Evolutionary conservation across 2,888 invertebrate genomes (phyloP).

Genomic region (Invenusta paracnida): DNA sequence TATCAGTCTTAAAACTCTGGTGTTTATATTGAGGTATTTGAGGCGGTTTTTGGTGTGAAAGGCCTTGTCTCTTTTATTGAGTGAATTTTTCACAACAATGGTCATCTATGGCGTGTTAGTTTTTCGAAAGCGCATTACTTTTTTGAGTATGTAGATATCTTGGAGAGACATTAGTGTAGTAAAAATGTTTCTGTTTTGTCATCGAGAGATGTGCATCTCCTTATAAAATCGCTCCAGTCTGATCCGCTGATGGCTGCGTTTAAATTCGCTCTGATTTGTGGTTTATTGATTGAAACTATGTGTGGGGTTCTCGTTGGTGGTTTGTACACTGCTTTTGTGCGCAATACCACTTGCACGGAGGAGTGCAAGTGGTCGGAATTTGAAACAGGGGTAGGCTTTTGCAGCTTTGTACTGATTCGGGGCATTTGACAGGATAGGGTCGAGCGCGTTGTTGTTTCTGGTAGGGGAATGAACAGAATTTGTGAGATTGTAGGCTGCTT

Average conservation of each 20-base stretch:
- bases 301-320: not conserved
- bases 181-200: conserved; percentile 26
- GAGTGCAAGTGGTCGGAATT: not conserved
- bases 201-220: not conserved
- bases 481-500: not conserved
- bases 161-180: not conserved
- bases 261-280: not conserved
- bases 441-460: not conserved
- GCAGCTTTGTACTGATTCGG: not conserved
- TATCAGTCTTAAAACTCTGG: not conserved
- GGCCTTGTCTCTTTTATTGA: not conserved
- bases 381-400: not conserved
- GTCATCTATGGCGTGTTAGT: not conserved
- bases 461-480: not conserved
- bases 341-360: not conserved
- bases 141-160: not conserved
- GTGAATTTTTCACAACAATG: not conserved
- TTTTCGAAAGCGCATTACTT: not conserved
- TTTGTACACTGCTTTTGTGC: not conserved
- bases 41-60: not conserved
- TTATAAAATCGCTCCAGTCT: not conserved
- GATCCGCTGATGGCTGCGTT: not conserved
- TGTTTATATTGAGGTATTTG: conserved; percentile 11
- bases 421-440: not conserved
- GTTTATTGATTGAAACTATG: not conserved